These are phyloP conservation scores for Tetranychus urticae DNA, from an alignment of 1,140 invertebrate genomes.

Conservation along the genomic window DNA sequence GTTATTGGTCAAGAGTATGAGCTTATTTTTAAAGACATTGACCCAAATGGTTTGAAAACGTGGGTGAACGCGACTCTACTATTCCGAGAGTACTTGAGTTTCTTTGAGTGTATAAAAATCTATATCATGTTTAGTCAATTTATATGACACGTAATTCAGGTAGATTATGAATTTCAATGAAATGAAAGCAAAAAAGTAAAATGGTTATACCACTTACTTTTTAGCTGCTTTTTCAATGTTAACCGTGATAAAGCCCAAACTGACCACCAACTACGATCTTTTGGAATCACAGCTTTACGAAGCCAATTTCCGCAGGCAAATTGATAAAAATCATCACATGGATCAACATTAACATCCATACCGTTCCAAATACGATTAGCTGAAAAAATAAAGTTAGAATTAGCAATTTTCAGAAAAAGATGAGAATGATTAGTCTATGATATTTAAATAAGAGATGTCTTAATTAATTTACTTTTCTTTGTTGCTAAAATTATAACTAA, in stretches of 20 bases:
- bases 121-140: too few species aligned
- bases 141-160: background rate
- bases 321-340: slow-evolving; percentile 30
- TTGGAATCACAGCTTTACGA: background rate
- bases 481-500: too few species aligned
- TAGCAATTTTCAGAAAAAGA: background rate
- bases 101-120: too few species aligned
- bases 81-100: too few species aligned
- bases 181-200: background rate
- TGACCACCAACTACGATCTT: background rate
- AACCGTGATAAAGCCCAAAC: background rate
- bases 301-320: slow-evolving; percentile 30
- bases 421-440: too few species aligned
- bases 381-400: background rate
- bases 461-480: too few species aligned
- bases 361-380: background rate
- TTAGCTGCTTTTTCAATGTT: background rate
- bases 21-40: too few species aligned
- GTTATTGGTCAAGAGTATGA: too few species aligned
- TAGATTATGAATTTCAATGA: background rate
- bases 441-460: too few species aligned
- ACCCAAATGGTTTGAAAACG: too few species aligned
- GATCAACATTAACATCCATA: slow-evolving; percentile 18
- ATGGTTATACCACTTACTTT: background rate
- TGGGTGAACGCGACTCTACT: too few species aligned